Conservation (phyloP, 2,888 invertebrate species). For the Archips xylosteana region DNA sequence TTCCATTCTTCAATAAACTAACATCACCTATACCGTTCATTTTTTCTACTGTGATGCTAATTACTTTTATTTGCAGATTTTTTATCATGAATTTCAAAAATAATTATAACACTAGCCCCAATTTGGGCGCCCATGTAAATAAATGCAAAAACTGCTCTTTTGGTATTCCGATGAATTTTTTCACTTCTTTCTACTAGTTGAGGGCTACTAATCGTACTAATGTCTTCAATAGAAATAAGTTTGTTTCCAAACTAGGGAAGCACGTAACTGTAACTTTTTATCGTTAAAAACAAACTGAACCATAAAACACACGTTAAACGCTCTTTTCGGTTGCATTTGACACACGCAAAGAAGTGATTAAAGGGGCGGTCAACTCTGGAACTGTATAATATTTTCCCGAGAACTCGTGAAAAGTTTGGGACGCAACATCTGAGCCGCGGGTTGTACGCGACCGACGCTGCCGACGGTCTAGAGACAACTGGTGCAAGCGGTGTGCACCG, state of each 20-base stretch:
- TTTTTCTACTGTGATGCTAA: slow-evolving; percentile 21
- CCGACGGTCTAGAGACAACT: slow-evolving; percentile 66
- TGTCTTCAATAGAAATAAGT: slow-evolving; percentile 13
- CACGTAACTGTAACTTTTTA: slow-evolving; percentile 38
- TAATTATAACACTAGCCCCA: slow-evolving; percentile 45
- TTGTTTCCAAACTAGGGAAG: slow-evolving; percentile 18
- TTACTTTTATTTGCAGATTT: not conserved
- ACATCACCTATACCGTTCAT: slow-evolving; percentile 56
- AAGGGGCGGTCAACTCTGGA: slow-evolving; percentile 64
- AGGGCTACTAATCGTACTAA: not conserved
- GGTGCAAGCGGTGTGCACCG: slow-evolving; percentile 66
- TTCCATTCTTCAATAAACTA: slow-evolving; percentile 62
- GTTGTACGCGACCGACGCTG: slow-evolving; percentile 59
- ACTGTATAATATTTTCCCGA: slow-evolving; percentile 67
- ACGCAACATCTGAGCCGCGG: slow-evolving; percentile 50
- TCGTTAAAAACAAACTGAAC: slow-evolving; percentile 55
- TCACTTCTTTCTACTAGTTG: not conserved
- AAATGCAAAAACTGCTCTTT: not conserved
- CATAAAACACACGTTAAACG: slow-evolving; percentile 66
- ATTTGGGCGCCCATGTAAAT: slow-evolving; percentile 56
- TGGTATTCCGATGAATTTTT: not conserved
- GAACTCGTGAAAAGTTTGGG: slow-evolving; percentile 81
- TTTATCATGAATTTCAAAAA: not conserved
- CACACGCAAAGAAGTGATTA: slow-evolving; percentile 81
- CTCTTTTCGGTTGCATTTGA: slow-evolving; percentile 67